A percentile compares a stretch with the other conserved stretches of the same genome.
Conservation (phyloP, 2,797 vertebrate genomes). For the Clarias pachynema region DNA sequence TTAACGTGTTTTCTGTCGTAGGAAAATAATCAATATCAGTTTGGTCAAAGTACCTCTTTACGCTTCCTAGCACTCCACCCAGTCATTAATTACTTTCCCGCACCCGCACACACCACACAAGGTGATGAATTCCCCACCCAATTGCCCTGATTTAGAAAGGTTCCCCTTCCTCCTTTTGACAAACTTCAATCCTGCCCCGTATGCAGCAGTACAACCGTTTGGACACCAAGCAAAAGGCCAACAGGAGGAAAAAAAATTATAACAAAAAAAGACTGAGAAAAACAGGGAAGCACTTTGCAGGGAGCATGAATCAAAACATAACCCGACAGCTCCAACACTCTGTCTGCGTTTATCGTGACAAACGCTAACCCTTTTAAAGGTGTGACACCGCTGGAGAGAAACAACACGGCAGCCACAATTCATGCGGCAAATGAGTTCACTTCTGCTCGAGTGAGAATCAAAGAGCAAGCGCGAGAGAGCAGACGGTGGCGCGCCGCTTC, state of each 20-base stretch:
- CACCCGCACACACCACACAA: too few relatives aligned
- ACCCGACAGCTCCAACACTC: conserved; percentile 2
- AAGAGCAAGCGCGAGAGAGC: conserved; percentile 42
- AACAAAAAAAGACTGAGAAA: neutral
- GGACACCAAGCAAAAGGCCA: neutral
- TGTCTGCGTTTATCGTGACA: conserved; percentile 19
- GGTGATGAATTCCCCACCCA: neutral
- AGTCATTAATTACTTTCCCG: neutral
- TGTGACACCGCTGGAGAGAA: conserved; percentile 36
- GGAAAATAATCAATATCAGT: neutral
- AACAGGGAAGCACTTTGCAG: neutral
- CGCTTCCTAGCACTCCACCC: neutral
- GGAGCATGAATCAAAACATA: conserved; percentile 18
- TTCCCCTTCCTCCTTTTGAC: neutral
- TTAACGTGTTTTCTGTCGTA: neutral
- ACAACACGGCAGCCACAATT: conserved; percentile 32
- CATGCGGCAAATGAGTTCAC: conserved; percentile 58
- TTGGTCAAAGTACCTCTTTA: neutral
- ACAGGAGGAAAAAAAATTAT: neutral
- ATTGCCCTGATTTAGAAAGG: neutral
- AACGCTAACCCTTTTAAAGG: conserved; percentile 34
- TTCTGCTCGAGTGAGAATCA: conserved; percentile 58
- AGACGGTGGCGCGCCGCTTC: conserved; percentile 5
- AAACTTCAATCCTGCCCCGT: neutral
- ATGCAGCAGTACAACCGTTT: neutral